phyloP scores from a whole-genome alignment of 37 sponge, comb jelly and placozoan genomes.

The Beroe forskalii region DNA sequence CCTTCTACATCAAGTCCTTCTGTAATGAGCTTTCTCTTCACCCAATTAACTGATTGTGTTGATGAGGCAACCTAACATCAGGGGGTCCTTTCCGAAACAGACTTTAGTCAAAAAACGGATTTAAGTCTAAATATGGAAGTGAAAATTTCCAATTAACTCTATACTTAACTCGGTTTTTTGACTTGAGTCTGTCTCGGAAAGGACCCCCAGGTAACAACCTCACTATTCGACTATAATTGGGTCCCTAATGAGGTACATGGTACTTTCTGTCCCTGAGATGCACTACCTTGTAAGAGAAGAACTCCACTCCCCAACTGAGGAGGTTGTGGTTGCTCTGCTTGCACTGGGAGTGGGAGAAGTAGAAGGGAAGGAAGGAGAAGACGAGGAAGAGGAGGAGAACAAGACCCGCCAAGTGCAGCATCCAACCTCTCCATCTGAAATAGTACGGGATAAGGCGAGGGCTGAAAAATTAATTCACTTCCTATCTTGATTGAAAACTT shows the following conservation, averaged over 20 bases:
- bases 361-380: background rate
- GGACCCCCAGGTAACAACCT: background rate
- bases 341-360: background rate
- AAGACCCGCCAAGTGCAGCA: background rate
- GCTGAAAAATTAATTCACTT: background rate
- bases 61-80: no score
- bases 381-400: background rate
- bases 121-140: no score
- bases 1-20: no score
- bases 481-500: no score
- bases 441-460: background rate
- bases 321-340: background rate
- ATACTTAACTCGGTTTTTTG: background rate
- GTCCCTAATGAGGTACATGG: background rate
- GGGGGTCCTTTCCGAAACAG: no score
- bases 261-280: constrained; percentile 11
- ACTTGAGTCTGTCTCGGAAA: background rate
- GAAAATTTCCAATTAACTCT: no score
- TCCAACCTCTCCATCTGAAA: constrained; percentile 25
- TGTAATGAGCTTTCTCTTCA: no score
- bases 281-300: background rate
- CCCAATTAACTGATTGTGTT: no score
- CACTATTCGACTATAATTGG: background rate
- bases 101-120: no score
- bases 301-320: background rate